Evolutionary conservation across 2,888 invertebrate species (phyloP).

Genomic region (Lymantria monacha): DNA sequence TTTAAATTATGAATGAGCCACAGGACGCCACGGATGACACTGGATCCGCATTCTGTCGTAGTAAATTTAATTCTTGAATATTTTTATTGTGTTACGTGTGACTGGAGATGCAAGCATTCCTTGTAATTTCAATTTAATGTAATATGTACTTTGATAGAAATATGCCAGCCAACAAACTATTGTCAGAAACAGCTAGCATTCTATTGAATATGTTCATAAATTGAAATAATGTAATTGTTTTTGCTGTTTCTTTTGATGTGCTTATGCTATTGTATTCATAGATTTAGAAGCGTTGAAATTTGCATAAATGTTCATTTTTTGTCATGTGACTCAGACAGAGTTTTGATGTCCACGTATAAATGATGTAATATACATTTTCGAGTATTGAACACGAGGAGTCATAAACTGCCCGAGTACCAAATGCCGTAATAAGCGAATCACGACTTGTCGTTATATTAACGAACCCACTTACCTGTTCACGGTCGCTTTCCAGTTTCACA

Average conservation of each 20-base stretch:
- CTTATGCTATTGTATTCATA: slow-evolving; percentile 10
- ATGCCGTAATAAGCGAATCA: slow-evolving; percentile 67
- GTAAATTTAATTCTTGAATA: slow-evolving; percentile 39
- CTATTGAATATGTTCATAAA: too few relatives aligned
- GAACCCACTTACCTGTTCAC: slow-evolving; percentile 54
- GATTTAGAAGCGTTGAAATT: slow-evolving; percentile 22
- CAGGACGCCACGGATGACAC: slow-evolving; percentile 41
- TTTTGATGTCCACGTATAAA: slow-evolving; percentile 41
- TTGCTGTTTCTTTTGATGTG: slow-evolving; percentile 11
- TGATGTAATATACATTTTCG: slow-evolving; percentile 63
- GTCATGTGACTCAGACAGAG: slow-evolving; percentile 37
- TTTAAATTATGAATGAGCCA: slow-evolving; percentile 65
- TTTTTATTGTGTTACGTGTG: slow-evolving; percentile 3
- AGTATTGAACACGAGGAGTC: slow-evolving; percentile 48
- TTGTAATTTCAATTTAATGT: too few relatives aligned
- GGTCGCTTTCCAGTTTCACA: slow-evolving; percentile 50
- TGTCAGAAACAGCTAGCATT: too few relatives aligned
- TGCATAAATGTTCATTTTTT: slow-evolving; percentile 33
- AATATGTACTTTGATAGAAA: too few relatives aligned
- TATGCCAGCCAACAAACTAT: too few relatives aligned
- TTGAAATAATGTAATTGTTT: slow-evolving; percentile 9
- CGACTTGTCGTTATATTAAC: slow-evolving; percentile 53
- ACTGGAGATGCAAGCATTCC: slow-evolving; percentile 1
- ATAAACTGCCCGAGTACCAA: slow-evolving; percentile 50
- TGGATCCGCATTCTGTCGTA: slow-evolving; percentile 18